Evolutionary conservation across 2,888 invertebrate species (phyloP).

Genomic region (Oasisia sp.): DNA sequence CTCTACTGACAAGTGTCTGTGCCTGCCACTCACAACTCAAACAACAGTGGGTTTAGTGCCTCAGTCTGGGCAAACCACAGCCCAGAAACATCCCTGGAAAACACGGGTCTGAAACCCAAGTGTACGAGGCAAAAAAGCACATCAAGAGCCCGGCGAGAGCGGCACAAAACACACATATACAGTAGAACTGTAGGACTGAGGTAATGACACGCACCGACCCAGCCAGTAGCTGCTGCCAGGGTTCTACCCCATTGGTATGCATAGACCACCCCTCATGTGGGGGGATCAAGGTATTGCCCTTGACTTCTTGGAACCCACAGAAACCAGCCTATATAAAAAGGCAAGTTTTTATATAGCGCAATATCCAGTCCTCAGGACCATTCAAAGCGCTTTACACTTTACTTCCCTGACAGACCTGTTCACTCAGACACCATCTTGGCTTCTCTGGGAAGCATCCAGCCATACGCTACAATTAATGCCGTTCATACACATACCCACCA

Average conservation of each 20-base stretch:
- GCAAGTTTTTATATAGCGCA: no score
- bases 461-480: no score
- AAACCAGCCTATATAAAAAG: no score
- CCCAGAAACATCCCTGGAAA: neutral
- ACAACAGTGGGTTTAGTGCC: neutral
- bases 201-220: neutral
- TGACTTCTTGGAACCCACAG: neutral
- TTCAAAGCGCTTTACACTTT: no score
- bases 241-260: neutral
- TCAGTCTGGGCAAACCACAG: neutral
- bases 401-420: no score
- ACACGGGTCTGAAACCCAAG: constrained; percentile 1
- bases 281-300: neutral
- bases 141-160: neutral
- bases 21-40: neutral
- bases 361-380: no score
- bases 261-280: neutral
- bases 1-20: no score
- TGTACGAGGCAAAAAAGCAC: neutral
- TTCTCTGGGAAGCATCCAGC: no score
- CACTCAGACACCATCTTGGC: no score
- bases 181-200: neutral
- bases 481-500: no score
- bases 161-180: neutral
- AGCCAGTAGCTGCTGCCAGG: neutral